Base-by-base conservation (phyloP, 1,140 invertebrate species). In the Drosophila bipectinata region DNA sequence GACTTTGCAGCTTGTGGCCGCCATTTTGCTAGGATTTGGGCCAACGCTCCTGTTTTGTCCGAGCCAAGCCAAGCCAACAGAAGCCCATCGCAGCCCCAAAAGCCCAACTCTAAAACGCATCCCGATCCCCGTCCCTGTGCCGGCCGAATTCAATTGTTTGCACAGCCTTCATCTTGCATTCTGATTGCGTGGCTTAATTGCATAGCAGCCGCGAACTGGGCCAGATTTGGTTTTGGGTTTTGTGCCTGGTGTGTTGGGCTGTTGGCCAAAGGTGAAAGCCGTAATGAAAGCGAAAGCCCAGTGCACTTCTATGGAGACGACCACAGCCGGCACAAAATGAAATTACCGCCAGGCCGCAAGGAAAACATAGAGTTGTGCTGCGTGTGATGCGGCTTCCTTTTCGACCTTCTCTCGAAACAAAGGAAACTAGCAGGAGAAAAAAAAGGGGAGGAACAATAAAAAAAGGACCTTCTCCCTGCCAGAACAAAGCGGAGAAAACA, bases 181-280 rank as follows among this genome's bases (percentile, higher is more conserved):
- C 83, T 87, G 82, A 87, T 87, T 87, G 82, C 83, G 83, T 47
- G 83, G 83, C 83, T 88, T 88, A 87, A 87, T 87, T 87, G 82
- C 82, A 82, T 48, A 69, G 64, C 62, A 52, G 72, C 47, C 58
- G 52, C 30, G 32, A 63, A 64, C 47, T 84, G 72, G 54, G 60
- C 57, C 78, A 85, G 78, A 81, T 77, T 84, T 80, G 52, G 51
- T 48, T 67, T 68, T 53, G 6, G 41, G 30, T 53, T 59, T 47
- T 55, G 49, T 32, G 44, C 10, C 15, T n/a, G 49, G 15, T 47
- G 18, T 47, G 51, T 6, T 24, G 44, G 10, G 44, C 26, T 21
- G 44, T 73, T 39, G 32, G 34, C 44, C 68, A 53, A 60, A 75
- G 66, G 66, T 67, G 49, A 24, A 49, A 49, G 28, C 28, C 8